Evolutionary conservation across 2,888 invertebrate species (phyloP).

Genomic region (Caradrina kadenii): DNA sequence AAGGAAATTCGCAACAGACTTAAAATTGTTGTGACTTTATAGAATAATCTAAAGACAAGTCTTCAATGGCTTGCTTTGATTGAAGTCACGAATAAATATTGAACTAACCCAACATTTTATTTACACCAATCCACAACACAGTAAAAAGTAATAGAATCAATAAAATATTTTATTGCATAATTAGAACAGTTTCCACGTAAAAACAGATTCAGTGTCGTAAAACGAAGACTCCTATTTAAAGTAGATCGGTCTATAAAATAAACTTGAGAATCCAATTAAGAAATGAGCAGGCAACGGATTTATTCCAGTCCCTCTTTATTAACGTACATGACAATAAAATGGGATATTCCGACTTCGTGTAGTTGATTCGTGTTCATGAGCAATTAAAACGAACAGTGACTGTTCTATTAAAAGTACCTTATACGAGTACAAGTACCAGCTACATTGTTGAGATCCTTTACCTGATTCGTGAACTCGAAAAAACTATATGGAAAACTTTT

Average conservation of each 20-base stretch:
- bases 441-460: constrained; percentile 20
- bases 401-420: constrained; percentile 51
- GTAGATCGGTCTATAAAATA: constrained; percentile 85
- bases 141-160: constrained; percentile 66
- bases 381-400: constrained; percentile 68
- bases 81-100: constrained; percentile 26
- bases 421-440: no score
- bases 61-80: constrained; percentile 2
- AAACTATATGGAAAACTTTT: constrained; percentile 13
- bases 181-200: constrained; percentile 69
- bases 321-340: constrained; percentile 82
- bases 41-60: constrained; percentile 1
- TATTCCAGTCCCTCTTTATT: constrained; percentile 82
- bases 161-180: constrained; percentile 68
- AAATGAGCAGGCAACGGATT: constrained; percentile 85
- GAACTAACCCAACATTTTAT: constrained; percentile 24
- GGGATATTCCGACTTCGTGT: constrained; percentile 74
- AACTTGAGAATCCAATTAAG: constrained; percentile 89
- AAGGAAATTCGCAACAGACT: neutral
- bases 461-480: constrained; percentile 26
- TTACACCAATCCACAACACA: constrained; percentile 35
- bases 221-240: constrained; percentile 80
- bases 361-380: constrained; percentile 66
- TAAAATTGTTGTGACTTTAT: neutral
- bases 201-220: constrained; percentile 83